Base-by-base conservation (phyloP, 1,140 invertebrate genomes). In the Steinernema feltiae region DNA sequence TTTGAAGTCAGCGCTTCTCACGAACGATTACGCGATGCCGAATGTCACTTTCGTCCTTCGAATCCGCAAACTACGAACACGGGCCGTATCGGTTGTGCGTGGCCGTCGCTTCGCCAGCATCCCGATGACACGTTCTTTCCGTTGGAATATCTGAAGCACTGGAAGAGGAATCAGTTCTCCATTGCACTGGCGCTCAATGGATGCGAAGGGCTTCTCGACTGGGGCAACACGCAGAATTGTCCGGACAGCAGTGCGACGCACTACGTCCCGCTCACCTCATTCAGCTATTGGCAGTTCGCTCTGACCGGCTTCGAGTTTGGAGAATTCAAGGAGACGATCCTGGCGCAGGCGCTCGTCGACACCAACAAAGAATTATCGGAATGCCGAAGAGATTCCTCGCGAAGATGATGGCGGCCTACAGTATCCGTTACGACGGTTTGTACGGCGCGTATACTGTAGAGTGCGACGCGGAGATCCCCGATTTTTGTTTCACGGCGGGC, bases 341-440 rank as follows among this genome's bases (percentile, higher is more conserved):
- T 12, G 12, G 12, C 15, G 12, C 12, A 63, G 12, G 53, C 53
- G 53, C 2, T 63, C 53, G 24, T 63, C 24, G 53, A 63, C 53
- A 63, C 7, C 53, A 63, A 15, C 53, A 63, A 63, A 21, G 53
- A 63, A 21, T 63, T 21, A 63, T 63, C 53, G 53, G 53, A 63
- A 21, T 63, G 15, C 53, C 53, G 24, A 63, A 63, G 12, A 3
- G 3, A 3, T 15, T 63, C 15, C 24, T 63, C 12, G 24, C 7
- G 24, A 63, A 63, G 24, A 15, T 63, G 53, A 27, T 63, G 15
- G 24, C 12, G 15, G 24, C 3, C 12, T 21, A 63, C 53, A 21
- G 53, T n/a, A 63, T 63, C 53, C 12, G 12, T 21, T 63, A 63
- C 53, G 53, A 63, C 53, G 12, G 24, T 7, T 27, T 63, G 2